Evolutionary conservation across 2,113 vertebrate species (phyloP).

Genomic region (Meleagris gallopavo): DNA sequence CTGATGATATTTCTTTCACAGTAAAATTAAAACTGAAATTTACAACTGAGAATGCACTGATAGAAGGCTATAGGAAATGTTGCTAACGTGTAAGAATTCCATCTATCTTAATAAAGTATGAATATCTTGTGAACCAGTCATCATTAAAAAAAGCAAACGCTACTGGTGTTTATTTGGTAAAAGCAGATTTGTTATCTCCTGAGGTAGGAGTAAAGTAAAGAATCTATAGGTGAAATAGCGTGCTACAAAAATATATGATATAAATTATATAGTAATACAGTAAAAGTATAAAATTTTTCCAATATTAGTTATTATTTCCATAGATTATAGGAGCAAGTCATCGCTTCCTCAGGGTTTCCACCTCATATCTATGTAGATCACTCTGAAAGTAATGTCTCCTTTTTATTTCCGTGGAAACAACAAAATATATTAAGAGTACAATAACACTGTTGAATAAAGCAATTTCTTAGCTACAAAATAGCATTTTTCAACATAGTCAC

Average conservation of each 20-base stretch:
- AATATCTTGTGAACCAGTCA: background rate
- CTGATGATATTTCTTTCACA: background rate
- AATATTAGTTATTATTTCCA: background rate
- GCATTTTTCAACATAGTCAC: too few species aligned
- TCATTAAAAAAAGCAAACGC: background rate
- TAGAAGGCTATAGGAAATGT: background rate
- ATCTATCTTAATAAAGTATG: background rate
- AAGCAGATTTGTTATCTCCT: background rate
- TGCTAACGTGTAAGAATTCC: background rate
- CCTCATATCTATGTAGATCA: background rate
- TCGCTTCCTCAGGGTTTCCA: background rate
- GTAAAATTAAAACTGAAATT: background rate
- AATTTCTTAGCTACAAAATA: too few species aligned
- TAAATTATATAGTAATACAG: background rate
- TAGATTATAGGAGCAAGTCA: background rate
- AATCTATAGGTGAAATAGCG: background rate
- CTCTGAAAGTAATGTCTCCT: too few species aligned
- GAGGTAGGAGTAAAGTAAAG: background rate
- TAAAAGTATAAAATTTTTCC: background rate
- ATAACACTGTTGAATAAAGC: too few species aligned
- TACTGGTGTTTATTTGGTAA: background rate
- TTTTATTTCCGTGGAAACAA: too few species aligned
- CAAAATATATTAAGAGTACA: too few species aligned
- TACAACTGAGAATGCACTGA: background rate
- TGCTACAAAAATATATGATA: background rate